Conservation (phyloP, 2,797 vertebrate genomes). For the Cynopterus sphinx region DNA sequence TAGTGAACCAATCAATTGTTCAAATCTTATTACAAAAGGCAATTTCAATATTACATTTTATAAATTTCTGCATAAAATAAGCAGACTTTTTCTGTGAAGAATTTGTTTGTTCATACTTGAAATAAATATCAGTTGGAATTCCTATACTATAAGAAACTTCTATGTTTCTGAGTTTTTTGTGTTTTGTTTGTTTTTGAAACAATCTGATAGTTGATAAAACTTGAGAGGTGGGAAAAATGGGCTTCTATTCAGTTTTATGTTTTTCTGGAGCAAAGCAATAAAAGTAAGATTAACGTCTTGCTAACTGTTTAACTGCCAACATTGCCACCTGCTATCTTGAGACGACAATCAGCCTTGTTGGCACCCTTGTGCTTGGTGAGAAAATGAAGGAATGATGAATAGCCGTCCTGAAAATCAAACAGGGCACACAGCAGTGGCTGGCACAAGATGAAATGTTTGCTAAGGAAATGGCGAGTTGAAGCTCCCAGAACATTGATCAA, state of each 20-base stretch:
- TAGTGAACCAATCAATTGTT: not conserved
- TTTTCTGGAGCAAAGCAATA: conserved; percentile 59
- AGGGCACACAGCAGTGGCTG: conserved; percentile 64
- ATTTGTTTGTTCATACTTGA: conserved; percentile 21
- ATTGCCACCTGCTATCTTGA: conserved; percentile 56
- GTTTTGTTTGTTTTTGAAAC: not conserved
- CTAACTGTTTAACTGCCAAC: conserved; percentile 52
- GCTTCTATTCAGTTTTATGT: conserved; percentile 29
- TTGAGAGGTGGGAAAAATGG: conserved; percentile 29
- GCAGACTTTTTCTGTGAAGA: not conserved
- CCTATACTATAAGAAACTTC: conserved; percentile 19
- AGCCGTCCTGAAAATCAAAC: conserved; percentile 66
- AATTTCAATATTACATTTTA: not conserved
- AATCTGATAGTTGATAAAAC: not conserved
- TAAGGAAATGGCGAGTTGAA: conserved; percentile 69
- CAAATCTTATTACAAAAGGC: not conserved
- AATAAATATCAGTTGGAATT: not conserved
- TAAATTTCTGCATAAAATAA: not conserved
- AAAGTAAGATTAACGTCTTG: conserved; percentile 33
- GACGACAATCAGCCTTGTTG: conserved; percentile 59
- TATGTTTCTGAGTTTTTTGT: not conserved
- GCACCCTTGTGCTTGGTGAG: conserved; percentile 1
- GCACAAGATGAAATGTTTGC: conserved; percentile 67
- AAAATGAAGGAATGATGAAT: conserved; percentile 63
- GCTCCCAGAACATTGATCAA: conserved; percentile 76